Evolutionary conservation across 2,113 vertebrate genomes (phyloP).

Genomic region (Picathartes gymnocephalus): DNA sequence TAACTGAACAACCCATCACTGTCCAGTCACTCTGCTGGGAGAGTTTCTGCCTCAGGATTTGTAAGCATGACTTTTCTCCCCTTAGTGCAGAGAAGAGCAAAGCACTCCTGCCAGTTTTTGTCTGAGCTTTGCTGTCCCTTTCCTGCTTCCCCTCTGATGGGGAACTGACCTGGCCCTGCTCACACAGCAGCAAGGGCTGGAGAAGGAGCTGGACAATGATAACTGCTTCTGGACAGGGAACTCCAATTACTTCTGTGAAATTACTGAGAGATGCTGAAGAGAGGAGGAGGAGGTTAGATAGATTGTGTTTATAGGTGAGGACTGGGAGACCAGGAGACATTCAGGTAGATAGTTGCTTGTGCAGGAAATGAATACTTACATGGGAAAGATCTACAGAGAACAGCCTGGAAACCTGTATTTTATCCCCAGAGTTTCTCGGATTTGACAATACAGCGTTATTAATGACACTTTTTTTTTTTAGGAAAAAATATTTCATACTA

Average conservation of each 20-base stretch:
- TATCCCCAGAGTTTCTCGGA: not conserved
- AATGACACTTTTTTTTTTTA: not conserved
- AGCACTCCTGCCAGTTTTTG: not conserved
- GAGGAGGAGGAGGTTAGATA: not conserved
- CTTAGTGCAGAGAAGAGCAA: not conserved
- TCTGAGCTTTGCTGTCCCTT: not conserved
- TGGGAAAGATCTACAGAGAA: not conserved
- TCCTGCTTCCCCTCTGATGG: not conserved
- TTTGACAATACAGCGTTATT: not conserved
- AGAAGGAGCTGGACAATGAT: not conserved
- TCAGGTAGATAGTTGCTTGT: not conserved
- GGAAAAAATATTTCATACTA: not conserved
- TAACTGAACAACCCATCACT: not conserved
- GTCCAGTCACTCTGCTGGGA: not conserved
- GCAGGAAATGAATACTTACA: not conserved
- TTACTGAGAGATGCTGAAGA: not conserved
- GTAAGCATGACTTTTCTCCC: not conserved
- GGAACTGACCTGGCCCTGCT: not conserved
- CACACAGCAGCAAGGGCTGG: accelerated
- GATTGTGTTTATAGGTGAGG: not conserved
- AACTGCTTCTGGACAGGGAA: not conserved
- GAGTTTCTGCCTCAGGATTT: slow-evolving; percentile 15
- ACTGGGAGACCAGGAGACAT: not conserved
- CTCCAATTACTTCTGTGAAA: not conserved
- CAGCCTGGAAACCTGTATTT: not conserved